Evolutionary conservation across 2,113 vertebrate genomes (phyloP).

Genomic region (Ursus arctos): DNA sequence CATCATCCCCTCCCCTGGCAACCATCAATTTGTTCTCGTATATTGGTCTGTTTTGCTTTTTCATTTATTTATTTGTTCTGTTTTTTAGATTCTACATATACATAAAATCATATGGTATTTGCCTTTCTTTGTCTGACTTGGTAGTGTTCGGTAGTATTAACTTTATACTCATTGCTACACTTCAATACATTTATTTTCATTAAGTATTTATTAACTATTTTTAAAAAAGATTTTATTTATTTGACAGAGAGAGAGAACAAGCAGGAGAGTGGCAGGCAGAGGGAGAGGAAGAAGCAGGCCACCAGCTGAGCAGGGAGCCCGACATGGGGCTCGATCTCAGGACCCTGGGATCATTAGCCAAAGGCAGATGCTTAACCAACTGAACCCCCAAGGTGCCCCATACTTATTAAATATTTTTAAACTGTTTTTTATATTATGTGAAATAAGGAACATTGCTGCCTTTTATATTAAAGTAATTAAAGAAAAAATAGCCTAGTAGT

Average conservation of each 20-base stretch:
- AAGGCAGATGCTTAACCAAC: neutral
- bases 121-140: neutral
- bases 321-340: too few species aligned
- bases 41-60: neutral
- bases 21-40: neutral
- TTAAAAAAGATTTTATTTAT: too few species aligned
- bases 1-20: neutral
- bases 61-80: neutral
- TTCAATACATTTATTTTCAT: conserved; percentile 67
- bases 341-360: too few species aligned
- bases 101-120: neutral
- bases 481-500: neutral
- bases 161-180: conserved; percentile 44
- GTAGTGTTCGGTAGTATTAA: conserved; percentile 11
- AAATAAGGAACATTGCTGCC: conserved; percentile 64
- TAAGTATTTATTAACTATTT: conserved; percentile 34
- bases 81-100: neutral
- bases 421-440: conserved; percentile 54
- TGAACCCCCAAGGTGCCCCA: neutral
- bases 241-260: too few species aligned
- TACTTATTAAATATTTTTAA: neutral
- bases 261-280: too few species aligned
- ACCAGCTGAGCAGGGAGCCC: too few species aligned
- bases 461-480: conserved; percentile 78
- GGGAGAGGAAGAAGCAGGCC: too few species aligned